These are phyloP conservation scores for Corbicula japonica DNA, from an alignment of 2,888 invertebrate genomes.

Conservation along the genomic window DNA sequence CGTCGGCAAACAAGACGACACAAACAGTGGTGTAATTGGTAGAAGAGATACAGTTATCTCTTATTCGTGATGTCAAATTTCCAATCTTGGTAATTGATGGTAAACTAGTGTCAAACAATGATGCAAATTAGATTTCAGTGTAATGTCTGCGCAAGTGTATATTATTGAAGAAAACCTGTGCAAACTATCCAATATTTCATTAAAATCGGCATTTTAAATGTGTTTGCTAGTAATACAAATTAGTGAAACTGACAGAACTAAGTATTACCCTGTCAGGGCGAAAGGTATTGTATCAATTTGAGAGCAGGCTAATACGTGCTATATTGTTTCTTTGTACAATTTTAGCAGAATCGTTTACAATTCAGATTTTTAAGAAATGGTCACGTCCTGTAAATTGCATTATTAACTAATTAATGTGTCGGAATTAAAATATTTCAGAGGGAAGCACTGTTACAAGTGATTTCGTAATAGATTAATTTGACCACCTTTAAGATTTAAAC, in stretches of 20 bases:
- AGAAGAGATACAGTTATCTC: too few species aligned
- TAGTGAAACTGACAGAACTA: conserved; percentile 42
- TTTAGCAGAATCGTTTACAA: conserved; percentile 13
- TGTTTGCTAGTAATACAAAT: conserved; percentile 52
- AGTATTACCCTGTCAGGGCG: conserved; percentile 63
- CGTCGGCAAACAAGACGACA: too few species aligned
- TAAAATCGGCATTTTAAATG: conserved; percentile 52
- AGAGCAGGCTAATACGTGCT: conserved; percentile 22
- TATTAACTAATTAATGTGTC: conserved; percentile 35
- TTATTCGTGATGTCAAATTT: too few species aligned
- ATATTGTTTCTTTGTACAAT: conserved; percentile 44
- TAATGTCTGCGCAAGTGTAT: too few species aligned
- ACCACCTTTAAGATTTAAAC: conserved; percentile 10
- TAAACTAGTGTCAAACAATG: too few species aligned
- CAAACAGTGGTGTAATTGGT: too few species aligned
- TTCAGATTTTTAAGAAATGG: conserved; percentile 35
- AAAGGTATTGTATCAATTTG: conserved; percentile 20
- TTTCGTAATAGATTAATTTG: conserved; percentile 43
- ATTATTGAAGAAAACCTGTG: conserved; percentile 27
- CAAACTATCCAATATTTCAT: conserved; percentile 60
- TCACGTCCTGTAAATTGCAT: conserved; percentile 43
- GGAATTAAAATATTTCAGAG: conserved; percentile 15
- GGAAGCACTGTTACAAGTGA: conserved; percentile 27
- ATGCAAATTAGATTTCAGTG: too few species aligned
- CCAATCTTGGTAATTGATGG: too few species aligned